Conservation (phyloP, 2,113 vertebrate genomes). For the Mobula hypostoma region DNA sequence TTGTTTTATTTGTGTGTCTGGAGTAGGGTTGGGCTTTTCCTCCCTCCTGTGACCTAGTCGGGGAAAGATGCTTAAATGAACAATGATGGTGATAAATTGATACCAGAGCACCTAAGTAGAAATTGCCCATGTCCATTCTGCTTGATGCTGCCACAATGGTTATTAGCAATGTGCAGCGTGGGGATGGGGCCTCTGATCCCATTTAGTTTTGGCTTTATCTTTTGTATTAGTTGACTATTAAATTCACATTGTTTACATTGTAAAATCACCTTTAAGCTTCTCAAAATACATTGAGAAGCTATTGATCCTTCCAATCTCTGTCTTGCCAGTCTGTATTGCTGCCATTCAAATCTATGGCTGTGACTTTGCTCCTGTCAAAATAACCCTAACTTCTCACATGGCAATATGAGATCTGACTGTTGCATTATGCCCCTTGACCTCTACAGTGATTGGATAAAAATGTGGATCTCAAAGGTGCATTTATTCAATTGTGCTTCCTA, state of each 20-base stretch:
- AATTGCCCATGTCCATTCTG: neutral
- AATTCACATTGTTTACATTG: no score
- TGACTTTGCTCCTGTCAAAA: neutral
- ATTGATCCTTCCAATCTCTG: neutral
- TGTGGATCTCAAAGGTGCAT: no score
- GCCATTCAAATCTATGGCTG: neutral
- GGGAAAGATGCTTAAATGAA: neutral
- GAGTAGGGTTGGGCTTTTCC: neutral
- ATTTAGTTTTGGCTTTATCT: no score
- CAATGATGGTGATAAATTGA: neutral
- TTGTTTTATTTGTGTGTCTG: neutral
- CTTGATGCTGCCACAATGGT: neutral
- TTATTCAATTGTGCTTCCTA: neutral
- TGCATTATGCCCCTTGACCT: neutral
- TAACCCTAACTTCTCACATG: neutral
- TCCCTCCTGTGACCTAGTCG: neutral
- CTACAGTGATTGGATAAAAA: neutral
- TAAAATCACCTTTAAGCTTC: neutral
- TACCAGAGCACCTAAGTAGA: neutral
- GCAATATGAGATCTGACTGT: neutral
- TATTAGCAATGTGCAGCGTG: no score
- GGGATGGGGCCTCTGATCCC: no score
- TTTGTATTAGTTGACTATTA: no score
- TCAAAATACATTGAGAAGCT: neutral
- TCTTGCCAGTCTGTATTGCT: neutral